phyloP scores from a whole-genome alignment of 2,113 vertebrate species.

The Psettodes erumei region DNA sequence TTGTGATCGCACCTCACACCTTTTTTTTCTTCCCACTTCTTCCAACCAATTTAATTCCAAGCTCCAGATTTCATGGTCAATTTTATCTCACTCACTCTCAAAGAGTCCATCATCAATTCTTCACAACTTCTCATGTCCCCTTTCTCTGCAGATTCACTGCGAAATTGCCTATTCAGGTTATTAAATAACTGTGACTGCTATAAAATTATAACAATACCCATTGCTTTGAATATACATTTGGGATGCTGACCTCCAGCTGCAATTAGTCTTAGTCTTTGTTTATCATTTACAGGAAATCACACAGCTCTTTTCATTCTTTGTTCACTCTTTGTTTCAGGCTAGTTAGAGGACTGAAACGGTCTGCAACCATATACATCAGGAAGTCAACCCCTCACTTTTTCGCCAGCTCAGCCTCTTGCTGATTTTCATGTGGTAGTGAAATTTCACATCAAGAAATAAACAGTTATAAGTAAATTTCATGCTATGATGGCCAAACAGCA shows the following conservation, averaged over 20 bases:
- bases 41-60: conserved; percentile 84
- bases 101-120: conserved; percentile 85
- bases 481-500: background rate
- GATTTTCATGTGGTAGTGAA: background rate
- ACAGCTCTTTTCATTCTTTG: conserved; percentile 54
- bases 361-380: background rate
- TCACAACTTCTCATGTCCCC: conserved; percentile 84
- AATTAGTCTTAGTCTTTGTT: conserved; percentile 84
- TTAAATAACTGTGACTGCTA: conserved; percentile 82
- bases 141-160: conserved; percentile 82
- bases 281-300: conserved; percentile 76
- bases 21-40: conserved; percentile 58
- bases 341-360: conserved; percentile 12
- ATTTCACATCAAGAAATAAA: background rate
- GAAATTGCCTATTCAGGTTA: conserved; percentile 84
- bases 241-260: conserved; percentile 82
- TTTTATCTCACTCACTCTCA: conserved; percentile 84
- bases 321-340: conserved; percentile 47
- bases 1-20: conserved; percentile 69
- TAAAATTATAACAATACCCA: conserved; percentile 74
- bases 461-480: background rate
- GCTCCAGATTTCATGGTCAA: conserved; percentile 86
- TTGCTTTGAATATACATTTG: conserved; percentile 77
- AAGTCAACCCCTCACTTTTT: conserved; percentile 26
- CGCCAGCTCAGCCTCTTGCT: background rate